phyloP scores from a whole-genome alignment of 2,888 invertebrate genomes.

The Eupithecia centaureata region DNA sequence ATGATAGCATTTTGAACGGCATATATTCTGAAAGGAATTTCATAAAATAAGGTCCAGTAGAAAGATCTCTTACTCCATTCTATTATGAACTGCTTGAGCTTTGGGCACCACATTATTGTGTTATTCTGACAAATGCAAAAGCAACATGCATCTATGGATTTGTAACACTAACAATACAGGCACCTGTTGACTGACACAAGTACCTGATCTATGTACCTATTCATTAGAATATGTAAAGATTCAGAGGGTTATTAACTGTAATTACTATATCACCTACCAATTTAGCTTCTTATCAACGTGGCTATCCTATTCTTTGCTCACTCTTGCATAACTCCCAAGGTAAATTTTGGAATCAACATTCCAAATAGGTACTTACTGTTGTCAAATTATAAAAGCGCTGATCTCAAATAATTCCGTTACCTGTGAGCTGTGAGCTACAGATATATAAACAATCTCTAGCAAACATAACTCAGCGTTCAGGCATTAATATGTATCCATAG shows the following conservation, averaged over 20 bases:
- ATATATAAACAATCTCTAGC: no score
- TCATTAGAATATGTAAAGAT: no score
- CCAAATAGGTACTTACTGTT: no score
- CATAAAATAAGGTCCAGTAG: neutral
- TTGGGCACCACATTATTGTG: no score
- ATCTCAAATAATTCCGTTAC: no score
- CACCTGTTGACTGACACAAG: neutral
- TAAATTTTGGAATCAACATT: neutral
- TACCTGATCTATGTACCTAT: no score
- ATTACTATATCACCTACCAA: neutral
- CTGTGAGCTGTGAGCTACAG: no score
- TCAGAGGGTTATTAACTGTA: neutral
- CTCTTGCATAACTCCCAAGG: neutral
- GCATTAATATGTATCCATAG: no score
- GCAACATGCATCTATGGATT: neutral
- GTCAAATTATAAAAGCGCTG: no score
- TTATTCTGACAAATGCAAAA: neutral
- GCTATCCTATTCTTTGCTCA: neutral
- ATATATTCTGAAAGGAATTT: slow-evolving; percentile 26
- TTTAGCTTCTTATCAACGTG: neutral
- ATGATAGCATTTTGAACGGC: slow-evolving; percentile 48
- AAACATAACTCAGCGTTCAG: no score
- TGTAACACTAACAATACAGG: neutral
- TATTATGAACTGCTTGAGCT: no score
- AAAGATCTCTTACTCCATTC: neutral